Evolutionary conservation across 2,113 vertebrate genomes (phyloP), one percentile per base, ranked within the genome.

Genomic region (Oreochromis aureus): DNA sequence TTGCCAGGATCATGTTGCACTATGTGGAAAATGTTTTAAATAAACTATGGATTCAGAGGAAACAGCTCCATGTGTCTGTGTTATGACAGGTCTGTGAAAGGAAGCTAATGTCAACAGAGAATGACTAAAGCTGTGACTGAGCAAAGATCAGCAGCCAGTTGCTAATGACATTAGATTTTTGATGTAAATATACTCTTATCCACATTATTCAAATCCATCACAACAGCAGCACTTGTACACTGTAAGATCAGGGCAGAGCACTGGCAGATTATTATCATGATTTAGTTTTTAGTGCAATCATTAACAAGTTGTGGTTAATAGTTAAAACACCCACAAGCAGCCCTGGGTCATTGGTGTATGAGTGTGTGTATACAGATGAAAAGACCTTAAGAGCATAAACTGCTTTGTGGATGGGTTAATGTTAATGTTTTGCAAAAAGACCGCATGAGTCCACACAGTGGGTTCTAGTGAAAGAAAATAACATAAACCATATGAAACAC

Each of bases 101-200:
- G 10, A 51, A 78, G 16, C 16, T 76, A 30, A 48, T 51, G 44
- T 76, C 24, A 51, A 30, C 24, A 32, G 71, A 78, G 16, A 78
- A 76, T 76, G 2, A 76, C 24, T 51, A 32, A 51, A 63, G 18
- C 59, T 0, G 32, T 63, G 59, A 7, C 10, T 63, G 0, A 12
- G 32, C 11, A 19, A 63, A 36, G 36, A 63, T 63, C 18, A 63
- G 12, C 59, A n/a, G 59, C 71, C 11, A 41, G 36, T 69, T 66
- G 18, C 10, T 36, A 36, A 63, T 63, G 59, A 3, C 18, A 63
- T n/a, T 36, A 6, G 18, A 36, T 36, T 63, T 63, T 36, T 63
- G 10, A 63, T 63, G 32, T 63, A 36, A 63, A 63, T 36, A 63
- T 63, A 36, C 2, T 63, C 59, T 36, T 63, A 73, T 46, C 22